phyloP scores from a whole-genome alignment of 1,140 invertebrate species.

The Atta texana region DNA sequence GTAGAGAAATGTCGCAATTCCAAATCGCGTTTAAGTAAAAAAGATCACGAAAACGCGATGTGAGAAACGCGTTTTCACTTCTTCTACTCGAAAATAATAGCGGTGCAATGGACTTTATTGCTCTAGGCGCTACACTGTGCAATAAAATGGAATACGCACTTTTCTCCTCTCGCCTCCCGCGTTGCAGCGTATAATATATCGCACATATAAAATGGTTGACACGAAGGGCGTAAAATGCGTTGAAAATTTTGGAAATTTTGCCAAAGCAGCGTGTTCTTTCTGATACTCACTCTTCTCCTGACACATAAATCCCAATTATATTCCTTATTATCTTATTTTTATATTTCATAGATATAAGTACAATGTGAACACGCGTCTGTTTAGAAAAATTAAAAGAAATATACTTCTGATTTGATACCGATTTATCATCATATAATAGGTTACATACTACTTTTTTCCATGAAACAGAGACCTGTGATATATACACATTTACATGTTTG shows the following conservation, averaged over 20 bases:
- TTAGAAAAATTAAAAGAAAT: neutral
- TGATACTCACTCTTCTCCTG: neutral
- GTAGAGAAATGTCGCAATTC: slow-evolving; percentile 38
- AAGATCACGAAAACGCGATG: slow-evolving; percentile 33
- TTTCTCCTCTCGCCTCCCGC: slow-evolving; percentile 13
- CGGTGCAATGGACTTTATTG: slow-evolving; percentile 46
- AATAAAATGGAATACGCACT: slow-evolving; percentile 47
- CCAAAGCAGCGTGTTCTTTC: neutral
- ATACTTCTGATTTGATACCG: neutral
- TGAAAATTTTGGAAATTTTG: slow-evolving; percentile 35
- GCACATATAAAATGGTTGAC: slow-evolving; percentile 51
- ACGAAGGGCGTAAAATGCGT: slow-evolving; percentile 8
- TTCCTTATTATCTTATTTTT: slow-evolving; percentile 13
- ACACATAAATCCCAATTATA: slow-evolving; percentile 12
- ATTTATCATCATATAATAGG: slow-evolving; percentile 35
- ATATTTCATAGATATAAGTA: neutral
- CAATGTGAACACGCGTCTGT: neutral
- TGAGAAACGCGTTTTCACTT: slow-evolving; percentile 50
- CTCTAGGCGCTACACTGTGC: slow-evolving; percentile 35
- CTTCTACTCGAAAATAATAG: slow-evolving; percentile 38
- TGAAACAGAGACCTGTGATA: neutral
- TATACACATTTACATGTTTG: slow-evolving; percentile 15
- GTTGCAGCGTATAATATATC: slow-evolving; percentile 22
- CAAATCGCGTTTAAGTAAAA: slow-evolving; percentile 47
- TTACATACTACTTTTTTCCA: slow-evolving; percentile 19